phyloP scores from a whole-genome alignment of 2,113 vertebrate species.

The Panthera tigris region DNA sequence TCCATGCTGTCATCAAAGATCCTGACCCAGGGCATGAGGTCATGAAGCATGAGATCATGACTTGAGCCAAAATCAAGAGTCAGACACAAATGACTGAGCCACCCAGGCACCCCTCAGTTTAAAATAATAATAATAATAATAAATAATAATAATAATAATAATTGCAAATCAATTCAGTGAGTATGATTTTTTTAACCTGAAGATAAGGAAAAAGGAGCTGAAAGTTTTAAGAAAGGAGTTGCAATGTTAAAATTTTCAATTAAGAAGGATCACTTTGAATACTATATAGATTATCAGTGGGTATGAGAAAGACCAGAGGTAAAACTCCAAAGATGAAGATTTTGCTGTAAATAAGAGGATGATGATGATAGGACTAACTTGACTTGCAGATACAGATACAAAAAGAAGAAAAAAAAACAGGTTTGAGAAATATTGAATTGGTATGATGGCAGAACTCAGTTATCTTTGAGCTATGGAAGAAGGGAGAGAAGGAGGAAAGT shows the following conservation, averaged over 20 bases:
- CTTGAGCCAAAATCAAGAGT: no score
- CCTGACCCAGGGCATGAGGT: no score
- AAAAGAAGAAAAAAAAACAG: not conserved
- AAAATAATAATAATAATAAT: no score
- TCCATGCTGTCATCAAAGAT: no score
- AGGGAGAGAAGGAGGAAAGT: fast-evolving
- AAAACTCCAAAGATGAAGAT: not conserved
- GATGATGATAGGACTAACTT: not conserved
- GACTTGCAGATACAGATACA: not conserved
- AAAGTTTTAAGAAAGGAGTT: not conserved
- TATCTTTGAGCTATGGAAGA: fast-evolving
- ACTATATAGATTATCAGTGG: not conserved
- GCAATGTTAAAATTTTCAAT: not conserved
- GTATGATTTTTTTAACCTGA: not conserved
- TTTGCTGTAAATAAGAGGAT: not conserved
- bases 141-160: no score
- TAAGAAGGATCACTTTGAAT: not conserved
- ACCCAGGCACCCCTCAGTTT: no score
- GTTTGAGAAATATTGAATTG: not conserved
- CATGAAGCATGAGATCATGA: no score
- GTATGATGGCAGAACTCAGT: not conserved
- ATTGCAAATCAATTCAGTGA: not conserved
- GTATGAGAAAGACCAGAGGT: not conserved
- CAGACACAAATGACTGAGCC: no score
- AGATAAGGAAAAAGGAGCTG: not conserved